Evolutionary conservation across 2,113 vertebrate genomes (phyloP).

Genomic region (Tylochromis polylepis): DNA sequence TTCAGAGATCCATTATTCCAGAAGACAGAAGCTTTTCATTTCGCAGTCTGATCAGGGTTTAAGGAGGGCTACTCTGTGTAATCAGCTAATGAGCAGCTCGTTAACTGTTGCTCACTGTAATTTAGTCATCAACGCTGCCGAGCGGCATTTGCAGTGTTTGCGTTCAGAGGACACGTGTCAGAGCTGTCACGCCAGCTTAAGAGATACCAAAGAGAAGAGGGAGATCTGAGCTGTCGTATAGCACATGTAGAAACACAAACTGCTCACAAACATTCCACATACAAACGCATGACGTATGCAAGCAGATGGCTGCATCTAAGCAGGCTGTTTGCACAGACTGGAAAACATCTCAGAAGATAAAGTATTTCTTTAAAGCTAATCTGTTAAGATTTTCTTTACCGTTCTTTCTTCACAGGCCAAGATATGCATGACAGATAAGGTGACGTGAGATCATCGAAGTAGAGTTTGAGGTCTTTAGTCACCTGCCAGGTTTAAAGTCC

Average conservation of each 20-base stretch:
- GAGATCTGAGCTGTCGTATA: background rate
- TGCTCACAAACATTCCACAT: background rate
- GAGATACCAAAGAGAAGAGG: background rate
- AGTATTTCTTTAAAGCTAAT: background rate
- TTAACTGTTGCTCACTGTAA: conserved; percentile 17
- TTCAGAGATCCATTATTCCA: background rate
- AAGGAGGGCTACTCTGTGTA: background rate
- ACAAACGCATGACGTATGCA: background rate
- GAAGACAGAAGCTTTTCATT: conserved; percentile 1
- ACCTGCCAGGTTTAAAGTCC: background rate
- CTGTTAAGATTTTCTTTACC: background rate
- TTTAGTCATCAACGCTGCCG: conserved; percentile 4
- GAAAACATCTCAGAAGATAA: background rate
- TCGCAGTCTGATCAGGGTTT: background rate
- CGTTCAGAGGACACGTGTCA: background rate
- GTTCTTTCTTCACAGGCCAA: accelerated
- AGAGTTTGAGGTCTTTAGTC: background rate
- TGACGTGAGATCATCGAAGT: background rate
- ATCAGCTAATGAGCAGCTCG: conserved; percentile 32
- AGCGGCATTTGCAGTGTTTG: background rate
- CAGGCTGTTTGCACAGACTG: background rate
- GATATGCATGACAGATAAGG: background rate
- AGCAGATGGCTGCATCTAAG: background rate
- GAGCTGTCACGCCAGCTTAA: background rate
- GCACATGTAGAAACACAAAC: background rate